phyloP scores from a whole-genome alignment of 2,797 vertebrate species.

The Melanotaenia pygmaea region DNA sequence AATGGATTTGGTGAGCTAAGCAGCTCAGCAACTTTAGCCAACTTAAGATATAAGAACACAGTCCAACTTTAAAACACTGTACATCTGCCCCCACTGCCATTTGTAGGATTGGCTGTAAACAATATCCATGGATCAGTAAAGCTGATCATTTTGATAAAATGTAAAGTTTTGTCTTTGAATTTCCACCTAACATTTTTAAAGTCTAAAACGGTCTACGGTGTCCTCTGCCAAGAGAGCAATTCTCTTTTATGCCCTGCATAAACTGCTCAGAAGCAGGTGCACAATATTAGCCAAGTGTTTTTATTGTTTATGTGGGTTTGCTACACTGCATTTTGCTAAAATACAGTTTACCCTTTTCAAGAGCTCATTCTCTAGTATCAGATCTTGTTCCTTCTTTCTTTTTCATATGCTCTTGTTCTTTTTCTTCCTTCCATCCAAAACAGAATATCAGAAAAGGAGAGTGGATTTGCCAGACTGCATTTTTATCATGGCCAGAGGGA shows the following conservation, averaged over 20 bases:
- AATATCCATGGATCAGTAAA: neutral
- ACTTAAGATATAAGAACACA: neutral
- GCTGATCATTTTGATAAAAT: neutral
- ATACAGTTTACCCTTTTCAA: neutral
- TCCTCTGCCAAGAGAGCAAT: too few relatives aligned
- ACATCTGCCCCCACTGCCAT: neutral
- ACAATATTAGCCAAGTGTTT: neutral
- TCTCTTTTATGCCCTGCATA: too few relatives aligned
- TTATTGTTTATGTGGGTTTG: neutral
- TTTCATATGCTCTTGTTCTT: constrained; percentile 13
- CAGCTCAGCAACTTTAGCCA: neutral
- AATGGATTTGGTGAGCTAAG: neutral
- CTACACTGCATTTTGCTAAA: neutral
- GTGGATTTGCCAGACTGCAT: constrained; percentile 57
- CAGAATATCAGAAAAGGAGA: constrained; percentile 41
- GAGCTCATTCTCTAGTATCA: neutral
- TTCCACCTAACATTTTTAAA: neutral
- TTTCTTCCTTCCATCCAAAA: constrained; percentile 21
- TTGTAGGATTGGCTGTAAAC: neutral
- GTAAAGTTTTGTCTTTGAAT: too few relatives aligned
- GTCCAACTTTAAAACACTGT: neutral
- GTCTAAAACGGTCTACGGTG: neutral
- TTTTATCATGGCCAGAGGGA: constrained; percentile 40
- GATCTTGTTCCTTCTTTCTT: neutral
- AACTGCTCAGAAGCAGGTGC: too few relatives aligned